Conservation (phyloP, 2,888 invertebrate species). For the Agonopterix alstromeriana region DNA sequence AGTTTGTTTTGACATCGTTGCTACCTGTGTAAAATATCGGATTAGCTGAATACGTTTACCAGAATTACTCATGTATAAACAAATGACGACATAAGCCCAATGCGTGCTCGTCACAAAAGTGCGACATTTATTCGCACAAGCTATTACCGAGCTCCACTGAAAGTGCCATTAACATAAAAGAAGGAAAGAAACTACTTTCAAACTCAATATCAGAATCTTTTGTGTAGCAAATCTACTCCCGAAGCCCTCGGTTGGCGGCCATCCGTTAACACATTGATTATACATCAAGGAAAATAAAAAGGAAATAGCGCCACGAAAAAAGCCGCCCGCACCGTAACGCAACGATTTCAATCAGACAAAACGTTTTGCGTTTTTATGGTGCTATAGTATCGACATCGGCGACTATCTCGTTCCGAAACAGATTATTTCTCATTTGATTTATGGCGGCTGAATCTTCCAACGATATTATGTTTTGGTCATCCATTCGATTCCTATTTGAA, state of each 20-base stretch:
- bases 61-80: constrained; percentile 30
- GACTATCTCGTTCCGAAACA: constrained; percentile 76
- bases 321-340: constrained; percentile 50
- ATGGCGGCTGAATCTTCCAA: constrained; percentile 74
- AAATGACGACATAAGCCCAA: constrained; percentile 32
- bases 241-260: constrained; percentile 57
- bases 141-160: constrained; percentile 61
- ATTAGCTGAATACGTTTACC: background rate
- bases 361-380: constrained; percentile 76
- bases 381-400: constrained; percentile 62
- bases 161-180: constrained; percentile 72
- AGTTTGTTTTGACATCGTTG: constrained; percentile 41
- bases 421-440: constrained; percentile 79
- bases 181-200: constrained; percentile 69
- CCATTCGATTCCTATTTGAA: constrained; percentile 78
- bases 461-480: constrained; percentile 78
- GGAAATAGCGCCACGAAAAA: constrained; percentile 66
- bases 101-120: constrained; percentile 41
- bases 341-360: constrained; percentile 76
- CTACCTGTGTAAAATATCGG: constrained; percentile 10
- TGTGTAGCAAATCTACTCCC: constrained; percentile 71
- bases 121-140: constrained; percentile 59
- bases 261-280: constrained; percentile 76
- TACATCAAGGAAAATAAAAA: constrained; percentile 75
- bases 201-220: constrained; percentile 74